Percentiles rank a stretch among this genome's conserved stretches.
These are phyloP conservation scores for Meleagris gallopavo DNA, from an alignment of 2,113 vertebrate species.

Conservation along the genomic window DNA sequence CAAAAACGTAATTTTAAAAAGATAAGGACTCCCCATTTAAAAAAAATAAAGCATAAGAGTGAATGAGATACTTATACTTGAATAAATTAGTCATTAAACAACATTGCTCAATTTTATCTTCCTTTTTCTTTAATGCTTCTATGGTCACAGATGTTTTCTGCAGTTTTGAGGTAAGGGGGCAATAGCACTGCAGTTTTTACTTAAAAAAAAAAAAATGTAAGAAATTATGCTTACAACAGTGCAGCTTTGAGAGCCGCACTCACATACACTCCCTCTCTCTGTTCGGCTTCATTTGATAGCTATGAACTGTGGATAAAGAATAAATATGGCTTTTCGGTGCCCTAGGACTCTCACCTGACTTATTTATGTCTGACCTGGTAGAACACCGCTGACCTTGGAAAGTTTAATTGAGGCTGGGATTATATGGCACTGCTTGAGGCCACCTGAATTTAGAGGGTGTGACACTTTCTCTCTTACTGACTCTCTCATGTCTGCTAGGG, in stretches of 20 bases:
- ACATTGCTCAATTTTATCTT: neutral
- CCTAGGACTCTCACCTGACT: conserved; percentile 75
- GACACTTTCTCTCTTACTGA: conserved; percentile 42
- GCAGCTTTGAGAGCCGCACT: conserved; percentile 19
- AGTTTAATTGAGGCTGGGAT: conserved; percentile 83
- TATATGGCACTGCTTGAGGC: conserved; percentile 77
- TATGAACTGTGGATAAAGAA: conserved; percentile 79
- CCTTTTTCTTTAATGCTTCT: neutral
- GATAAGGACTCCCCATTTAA: neutral
- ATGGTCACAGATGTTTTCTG: neutral
- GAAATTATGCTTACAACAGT: neutral
- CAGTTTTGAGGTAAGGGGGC: neutral
- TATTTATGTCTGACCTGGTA: conserved; percentile 83
- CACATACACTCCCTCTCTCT: neutral
- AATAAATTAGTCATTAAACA: neutral
- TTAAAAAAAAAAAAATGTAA: neutral
- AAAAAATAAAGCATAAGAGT: neutral
- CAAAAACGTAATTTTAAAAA: neutral
- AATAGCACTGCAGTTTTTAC: neutral
- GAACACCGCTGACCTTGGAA: conserved; percentile 78
- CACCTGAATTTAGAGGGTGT: conserved; percentile 78
- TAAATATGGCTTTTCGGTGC: conserved; percentile 79
- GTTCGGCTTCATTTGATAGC: conserved; percentile 75
- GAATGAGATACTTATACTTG: neutral
- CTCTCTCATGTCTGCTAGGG: neutral